Base-by-base conservation (phyloP, 2,797 vertebrate genomes). In the Synanceia verrucosa region DNA sequence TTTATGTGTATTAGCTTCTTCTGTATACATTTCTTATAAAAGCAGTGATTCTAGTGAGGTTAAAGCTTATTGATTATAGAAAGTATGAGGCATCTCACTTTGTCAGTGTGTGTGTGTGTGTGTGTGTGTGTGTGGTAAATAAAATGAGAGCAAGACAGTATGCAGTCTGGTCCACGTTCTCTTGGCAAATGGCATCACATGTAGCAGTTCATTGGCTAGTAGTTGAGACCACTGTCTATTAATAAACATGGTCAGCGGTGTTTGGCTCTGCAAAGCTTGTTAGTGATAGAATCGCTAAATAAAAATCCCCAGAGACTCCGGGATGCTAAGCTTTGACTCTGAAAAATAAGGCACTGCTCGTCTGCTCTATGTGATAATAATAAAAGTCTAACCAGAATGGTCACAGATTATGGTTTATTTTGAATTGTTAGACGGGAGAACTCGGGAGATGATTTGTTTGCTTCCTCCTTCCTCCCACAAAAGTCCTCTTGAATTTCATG, bases 251-350 rank as follows among this genome's bases (percentile, higher is more conserved):
- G 68, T 76, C 79, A 78, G 71, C 58, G 78, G 60, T 70, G 74
- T 66, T 79, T 44, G 77, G 67, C 78, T 78, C 70, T 51, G 65
- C 50, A 37, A 69, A 65, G 64, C 76, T 79, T 76, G 64, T 72
- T 68, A 61, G 53, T 51, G 82, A 86, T 85, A 76, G 66, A 63
- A 85, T 77, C 65, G 36, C 76, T 79, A 87, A 88, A 88, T 77
- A 69, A 76, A 82, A 76, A 79, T 78, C 75, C 77, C 70, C 36
- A 4, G 70, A 70, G 73, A 82, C 13, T 39, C 41, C n/a, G n/a
- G n/a, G n/a, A 31, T 9, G 28, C 61, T 60, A 72, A 82, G 79
- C 76, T 79, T 65, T 67, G 62, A 58, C 79, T 83, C 71, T 43
- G 52, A 28, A 65, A 63, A 68, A 70, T 70, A 80, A 72, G 69